Percentiles rank a stretch among this genome's conserved stretches.
phyloP scores from a whole-genome alignment of 2,888 invertebrate species.

The Melikaiella ostensackeni region DNA sequence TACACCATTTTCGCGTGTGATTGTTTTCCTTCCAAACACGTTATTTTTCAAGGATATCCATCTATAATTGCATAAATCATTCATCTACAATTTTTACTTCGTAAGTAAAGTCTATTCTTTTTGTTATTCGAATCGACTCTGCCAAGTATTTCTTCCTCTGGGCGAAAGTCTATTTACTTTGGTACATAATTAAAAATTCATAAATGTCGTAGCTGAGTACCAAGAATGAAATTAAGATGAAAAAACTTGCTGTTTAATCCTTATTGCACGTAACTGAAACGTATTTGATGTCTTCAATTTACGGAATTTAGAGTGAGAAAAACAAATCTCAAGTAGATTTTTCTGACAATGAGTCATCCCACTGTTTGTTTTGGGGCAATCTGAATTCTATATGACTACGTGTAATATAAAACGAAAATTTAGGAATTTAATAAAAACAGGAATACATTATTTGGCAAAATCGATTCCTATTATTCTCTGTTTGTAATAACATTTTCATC shows the following conservation, averaged over 20 bases:
- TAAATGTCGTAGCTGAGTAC: neutral
- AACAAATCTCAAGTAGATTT: neutral
- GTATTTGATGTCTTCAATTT: neutral
- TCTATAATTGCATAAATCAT: neutral
- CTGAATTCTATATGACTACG: no score
- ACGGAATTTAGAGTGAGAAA: neutral
- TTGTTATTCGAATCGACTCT: neutral
- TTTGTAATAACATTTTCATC: neutral
- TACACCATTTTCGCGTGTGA: neutral
- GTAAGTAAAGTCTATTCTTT: conserved; percentile 3
- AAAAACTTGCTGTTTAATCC: no score
- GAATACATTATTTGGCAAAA: neutral
- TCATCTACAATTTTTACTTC: neutral
- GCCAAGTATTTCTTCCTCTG: neutral
- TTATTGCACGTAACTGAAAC: no score
- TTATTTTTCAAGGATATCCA: neutral
- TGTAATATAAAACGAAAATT: no score
- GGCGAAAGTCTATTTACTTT: neutral
- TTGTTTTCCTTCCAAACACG: neutral
- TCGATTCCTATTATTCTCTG: neutral
- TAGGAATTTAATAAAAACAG: no score
- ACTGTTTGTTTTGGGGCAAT: no score
- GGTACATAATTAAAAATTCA: neutral
- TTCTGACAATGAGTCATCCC: no score
- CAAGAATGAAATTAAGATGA: neutral